These are phyloP conservation scores for Blomia tropicalis DNA, from an alignment of 2,888 invertebrate genomes.

Conservation along the genomic window DNA sequence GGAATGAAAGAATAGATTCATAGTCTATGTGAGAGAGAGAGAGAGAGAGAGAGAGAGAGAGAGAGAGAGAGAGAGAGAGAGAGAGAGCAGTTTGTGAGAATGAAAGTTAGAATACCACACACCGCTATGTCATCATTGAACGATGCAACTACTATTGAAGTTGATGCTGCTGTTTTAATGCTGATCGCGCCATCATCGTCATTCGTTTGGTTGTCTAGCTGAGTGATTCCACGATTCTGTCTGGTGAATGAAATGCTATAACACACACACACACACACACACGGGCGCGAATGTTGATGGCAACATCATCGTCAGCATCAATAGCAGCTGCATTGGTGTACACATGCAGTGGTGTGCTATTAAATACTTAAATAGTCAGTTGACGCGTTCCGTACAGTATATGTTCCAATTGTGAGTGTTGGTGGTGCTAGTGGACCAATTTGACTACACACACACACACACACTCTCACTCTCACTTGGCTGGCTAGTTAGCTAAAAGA, in stretches of 20 bases:
- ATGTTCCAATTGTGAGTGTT: no score
- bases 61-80: no score
- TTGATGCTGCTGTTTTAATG: no score
- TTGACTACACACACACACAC: background rate
- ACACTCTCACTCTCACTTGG: background rate
- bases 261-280: no score
- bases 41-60: no score
- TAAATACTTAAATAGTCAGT: slow-evolving; percentile 8
- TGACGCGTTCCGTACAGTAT: background rate
- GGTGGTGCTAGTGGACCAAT: slow-evolving; percentile 12
- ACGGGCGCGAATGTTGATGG: no score
- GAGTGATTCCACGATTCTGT: no score
- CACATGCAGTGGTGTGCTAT: slow-evolving; percentile 9
- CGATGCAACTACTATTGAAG: background rate
- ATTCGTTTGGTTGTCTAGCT: background rate
- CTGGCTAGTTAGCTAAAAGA: slow-evolving; percentile 13
- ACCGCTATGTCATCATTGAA: background rate
- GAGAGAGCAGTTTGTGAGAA: no score
- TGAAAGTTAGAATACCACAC: background rate
- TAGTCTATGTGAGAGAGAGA: no score
- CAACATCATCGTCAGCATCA: no score
- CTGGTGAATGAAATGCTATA: background rate
- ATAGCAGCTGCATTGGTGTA: no score
- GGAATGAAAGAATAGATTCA: background rate
- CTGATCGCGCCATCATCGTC: background rate